phyloP scores from a whole-genome alignment of 2,888 invertebrate species.

The Drosophila paramelanica region DNA sequence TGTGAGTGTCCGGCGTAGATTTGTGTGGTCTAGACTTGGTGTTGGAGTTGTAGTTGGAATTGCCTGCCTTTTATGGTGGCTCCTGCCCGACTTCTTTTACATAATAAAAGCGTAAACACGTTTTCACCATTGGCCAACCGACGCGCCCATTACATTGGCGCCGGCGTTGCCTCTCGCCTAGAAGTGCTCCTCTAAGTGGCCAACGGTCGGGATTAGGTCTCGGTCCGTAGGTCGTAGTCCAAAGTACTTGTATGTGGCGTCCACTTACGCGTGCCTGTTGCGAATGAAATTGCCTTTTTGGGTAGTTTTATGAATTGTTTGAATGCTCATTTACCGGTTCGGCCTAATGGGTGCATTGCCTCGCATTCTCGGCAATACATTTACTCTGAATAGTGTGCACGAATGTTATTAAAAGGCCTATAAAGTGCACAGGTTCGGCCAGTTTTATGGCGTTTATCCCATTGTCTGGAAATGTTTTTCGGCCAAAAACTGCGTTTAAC shows the following conservation, averaged over 20 bases:
- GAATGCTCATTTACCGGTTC: conserved; percentile 77
- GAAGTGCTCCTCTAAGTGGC: conserved; percentile 42
- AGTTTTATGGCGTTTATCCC: conserved; percentile 16
- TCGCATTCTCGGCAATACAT: conserved; percentile 26
- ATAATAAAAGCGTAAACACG: conserved; percentile 81
- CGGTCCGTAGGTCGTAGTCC: neutral
- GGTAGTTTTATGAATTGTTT: conserved; percentile 77
- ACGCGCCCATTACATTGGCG: conserved; percentile 68
- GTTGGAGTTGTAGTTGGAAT: conserved; percentile 24
- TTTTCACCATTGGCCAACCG: conserved; percentile 71
- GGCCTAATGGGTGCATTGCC: conserved; percentile 77
- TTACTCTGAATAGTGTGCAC: conserved; percentile 24
- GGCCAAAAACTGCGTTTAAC: conserved; percentile 6
- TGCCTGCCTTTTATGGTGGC: conserved; percentile 43
- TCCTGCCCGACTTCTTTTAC: conserved; percentile 52
- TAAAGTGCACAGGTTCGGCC: conserved; percentile 38
- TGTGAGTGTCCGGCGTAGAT: conserved; percentile 48
- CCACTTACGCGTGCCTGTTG: conserved; percentile 61
- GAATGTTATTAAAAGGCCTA: conserved; percentile 42
- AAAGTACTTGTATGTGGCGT: conserved; percentile 11
- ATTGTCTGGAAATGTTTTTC: conserved; percentile 6
- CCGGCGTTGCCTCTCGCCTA: conserved; percentile 30
- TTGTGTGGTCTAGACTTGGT: conserved; percentile 27
- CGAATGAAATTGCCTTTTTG: conserved; percentile 65
- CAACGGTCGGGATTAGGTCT: conserved; percentile 6